Base-by-base conservation (phyloP, 2,113 vertebrate species). In the Marcusenius ussheri region DNA sequence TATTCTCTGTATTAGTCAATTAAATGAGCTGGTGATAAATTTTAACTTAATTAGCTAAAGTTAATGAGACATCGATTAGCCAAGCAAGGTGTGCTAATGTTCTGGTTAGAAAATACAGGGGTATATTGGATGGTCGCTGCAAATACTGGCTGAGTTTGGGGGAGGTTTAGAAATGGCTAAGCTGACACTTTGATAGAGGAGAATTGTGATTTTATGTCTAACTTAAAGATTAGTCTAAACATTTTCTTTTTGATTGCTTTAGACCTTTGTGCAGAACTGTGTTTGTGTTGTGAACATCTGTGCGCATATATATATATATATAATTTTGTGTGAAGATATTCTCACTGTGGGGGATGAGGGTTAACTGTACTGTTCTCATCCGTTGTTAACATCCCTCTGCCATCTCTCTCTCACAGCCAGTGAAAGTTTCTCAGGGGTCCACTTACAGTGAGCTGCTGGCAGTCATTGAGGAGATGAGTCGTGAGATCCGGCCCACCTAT, bases 391-490 rank as follows among this genome's bases (percentile, higher is more conserved):
- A 62, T 17, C 21, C 21, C 3, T 19, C 66, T 3, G 21, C 3
- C 89, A 47, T 0, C 84, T 0, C 84, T 95, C 80, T 95, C 92
- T 94, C 5, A 94, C 96, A 97, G 97, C 98, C 92, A 91, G 97
- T 91, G 94, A 98, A 98, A 94, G 97, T 98, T 35, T 98, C 97
- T 50, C 98, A 99, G 95, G 96, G 96, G 31, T 98, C 98, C 92
- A 99, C 98, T 89, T 99, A 99, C 94, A 98, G 97, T 6, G 98
- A 99, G 93, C 95, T 99, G 87, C 96, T 99, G 90, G 98, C 98
- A 0, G 98, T 99, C 93, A 99, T 99, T 19, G 98, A 99, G 92
- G 98, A 99, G 94, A 99, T 99, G 98, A 98, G 98, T 84, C 98
- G 97, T 88, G 98, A 99, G 94, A 98, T 99, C 93, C 95, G 98